phyloP scores from a whole-genome alignment of 2,113 vertebrate genomes.

The Muntiacus muntjak region DNA sequence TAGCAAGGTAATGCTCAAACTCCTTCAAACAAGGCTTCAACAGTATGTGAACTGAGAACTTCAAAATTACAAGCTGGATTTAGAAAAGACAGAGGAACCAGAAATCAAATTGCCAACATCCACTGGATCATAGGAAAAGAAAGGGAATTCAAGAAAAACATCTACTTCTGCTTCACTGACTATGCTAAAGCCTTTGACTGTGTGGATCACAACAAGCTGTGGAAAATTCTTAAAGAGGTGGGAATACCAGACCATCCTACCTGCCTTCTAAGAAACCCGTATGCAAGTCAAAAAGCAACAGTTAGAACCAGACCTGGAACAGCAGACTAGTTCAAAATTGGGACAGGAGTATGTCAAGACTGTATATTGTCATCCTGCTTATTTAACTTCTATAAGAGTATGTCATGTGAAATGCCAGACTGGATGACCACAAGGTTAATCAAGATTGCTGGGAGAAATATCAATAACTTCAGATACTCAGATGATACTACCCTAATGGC shows the following conservation, averaged over 20 bases:
- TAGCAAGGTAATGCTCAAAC: background rate
- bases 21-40: background rate
- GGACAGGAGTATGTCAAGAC: background rate
- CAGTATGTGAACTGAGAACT: background rate
- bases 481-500: background rate
- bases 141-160: background rate
- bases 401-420: background rate
- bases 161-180: background rate
- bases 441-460: background rate
- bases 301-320: background rate
- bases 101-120: background rate
- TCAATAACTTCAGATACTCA: background rate
- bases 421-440: background rate
- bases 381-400: background rate
- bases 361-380: background rate
- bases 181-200: background rate
- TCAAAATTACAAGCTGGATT: background rate
- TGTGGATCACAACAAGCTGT: background rate
- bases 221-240: background rate
- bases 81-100: background rate
- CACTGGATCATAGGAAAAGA: background rate
- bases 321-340: background rate
- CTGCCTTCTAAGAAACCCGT: background rate
- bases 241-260: background rate
- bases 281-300: background rate